Conservation (phyloP, 2,888 invertebrate genomes). For the Rhagophthalmus giganteus region DNA sequence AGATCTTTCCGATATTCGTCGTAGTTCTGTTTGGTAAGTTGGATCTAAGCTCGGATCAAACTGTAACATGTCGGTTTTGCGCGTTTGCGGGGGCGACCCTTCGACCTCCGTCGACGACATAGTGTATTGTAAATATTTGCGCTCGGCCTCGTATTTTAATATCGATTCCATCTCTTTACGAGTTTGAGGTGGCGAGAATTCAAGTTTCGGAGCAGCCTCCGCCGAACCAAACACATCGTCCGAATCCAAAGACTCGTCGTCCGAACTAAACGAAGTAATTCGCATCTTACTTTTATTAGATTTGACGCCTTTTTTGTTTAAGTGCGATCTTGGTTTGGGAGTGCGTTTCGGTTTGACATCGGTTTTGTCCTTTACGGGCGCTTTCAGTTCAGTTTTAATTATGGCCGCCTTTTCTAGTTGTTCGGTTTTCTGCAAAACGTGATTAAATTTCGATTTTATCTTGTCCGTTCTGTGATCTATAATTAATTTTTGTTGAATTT, state of each 20-base stretch:
- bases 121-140: slow-evolving; percentile 61
- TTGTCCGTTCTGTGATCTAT: slow-evolving; percentile 32
- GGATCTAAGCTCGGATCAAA: slow-evolving; percentile 63
- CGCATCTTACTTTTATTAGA: slow-evolving; percentile 68
- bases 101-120: slow-evolving; percentile 80
- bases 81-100: slow-evolving; percentile 73
- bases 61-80: slow-evolving; percentile 68
- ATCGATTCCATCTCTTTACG: slow-evolving; percentile 77
- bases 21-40: slow-evolving; percentile 65
- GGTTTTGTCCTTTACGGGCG: slow-evolving; percentile 57
- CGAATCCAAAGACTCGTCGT: slow-evolving; percentile 75
- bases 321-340: slow-evolving; percentile 63
- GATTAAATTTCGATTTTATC: slow-evolving; percentile 34
- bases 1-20: slow-evolving; percentile 73
- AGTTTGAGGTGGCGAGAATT: slow-evolving; percentile 76
- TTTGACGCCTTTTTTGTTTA: slow-evolving; percentile 63
- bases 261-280: slow-evolving; percentile 76
- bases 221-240: slow-evolving; percentile 78
- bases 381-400: slow-evolving; percentile 55
- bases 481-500: slow-evolving; percentile 36
- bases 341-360: slow-evolving; percentile 65
- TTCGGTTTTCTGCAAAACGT: slow-evolving; percentile 36
- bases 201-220: slow-evolving; percentile 72
- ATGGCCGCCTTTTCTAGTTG: slow-evolving; percentile 47
- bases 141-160: slow-evolving; percentile 71